Evolutionary conservation across 2,113 vertebrate genomes (phyloP).

Genomic region (Budorcas taxicolor): DNA sequence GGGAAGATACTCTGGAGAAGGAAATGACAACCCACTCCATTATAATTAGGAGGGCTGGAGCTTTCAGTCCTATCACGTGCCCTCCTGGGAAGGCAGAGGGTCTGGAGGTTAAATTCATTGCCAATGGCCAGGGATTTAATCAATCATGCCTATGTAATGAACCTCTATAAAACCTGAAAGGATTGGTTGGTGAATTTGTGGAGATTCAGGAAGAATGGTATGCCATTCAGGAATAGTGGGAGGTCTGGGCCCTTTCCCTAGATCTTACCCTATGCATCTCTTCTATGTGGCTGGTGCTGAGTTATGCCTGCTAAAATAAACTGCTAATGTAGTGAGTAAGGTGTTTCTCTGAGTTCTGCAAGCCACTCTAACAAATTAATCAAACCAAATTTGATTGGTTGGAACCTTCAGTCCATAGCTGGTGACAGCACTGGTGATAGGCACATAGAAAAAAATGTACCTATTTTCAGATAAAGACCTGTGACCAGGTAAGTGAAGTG

Average conservation of each 20-base stretch:
- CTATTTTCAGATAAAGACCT: background rate
- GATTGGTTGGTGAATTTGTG: background rate
- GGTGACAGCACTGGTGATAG: background rate
- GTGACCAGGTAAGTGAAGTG: background rate
- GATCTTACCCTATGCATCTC: background rate
- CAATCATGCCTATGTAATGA: background rate
- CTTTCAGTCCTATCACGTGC: background rate
- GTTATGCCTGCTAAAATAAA: background rate
- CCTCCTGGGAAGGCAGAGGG: background rate
- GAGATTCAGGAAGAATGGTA: background rate
- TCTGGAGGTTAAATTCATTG: background rate
- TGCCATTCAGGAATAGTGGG: background rate
- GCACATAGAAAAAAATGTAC: background rate
- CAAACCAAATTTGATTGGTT: background rate
- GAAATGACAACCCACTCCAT: background rate
- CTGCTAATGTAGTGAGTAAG: background rate
- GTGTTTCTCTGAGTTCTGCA: background rate
- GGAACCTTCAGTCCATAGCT: background rate
- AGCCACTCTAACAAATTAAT: background rate
- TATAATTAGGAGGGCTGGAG: background rate
- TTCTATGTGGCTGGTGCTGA: background rate
- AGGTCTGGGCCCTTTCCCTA: background rate
- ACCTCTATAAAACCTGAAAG: background rate
- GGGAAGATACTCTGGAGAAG: background rate
- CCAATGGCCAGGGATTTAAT: background rate